Evolutionary conservation across 2,113 vertebrate genomes (phyloP), one percentile per base, ranked within the genome.

Genomic region (Dasyprocta punctata): DNA sequence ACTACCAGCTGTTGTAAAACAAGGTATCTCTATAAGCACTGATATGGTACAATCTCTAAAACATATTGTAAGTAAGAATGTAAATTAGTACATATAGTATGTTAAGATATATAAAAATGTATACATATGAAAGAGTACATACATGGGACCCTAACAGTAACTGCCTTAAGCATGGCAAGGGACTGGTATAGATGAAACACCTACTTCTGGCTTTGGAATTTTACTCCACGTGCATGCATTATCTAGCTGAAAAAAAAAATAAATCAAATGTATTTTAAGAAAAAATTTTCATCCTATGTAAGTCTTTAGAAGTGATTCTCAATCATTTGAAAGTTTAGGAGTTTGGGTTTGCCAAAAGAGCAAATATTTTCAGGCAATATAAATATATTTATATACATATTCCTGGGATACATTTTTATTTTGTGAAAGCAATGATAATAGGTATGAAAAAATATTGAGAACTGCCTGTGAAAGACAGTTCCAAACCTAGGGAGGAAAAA

Each of bases 121-220:
- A 69, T 24, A 67, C 5, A 54, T 49, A 69, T n/a, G 58, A 56
- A 58, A 89, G 38, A 84, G 69, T 36, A 28, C 38, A 30, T 60
- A 10, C 4, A 54, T 22, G 63, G 41, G 49, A 44, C 41, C 71
- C 33, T 86, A 17, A 26, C 6, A 82, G 24, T 49, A 47, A 47
- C 44, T 83, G 22, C 60, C 65, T 65, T 89, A 30, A 94, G 11
- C 4, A n/a, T 84, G 8, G 14, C 75, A 90, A 3, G 13, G n/a
- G 0, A 93, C 58, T 69, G 49, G 22, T 38, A 60, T 38, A 17
- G 36, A 81, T 58, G 52, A 65, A 89, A 96, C 92, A 75, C 3
- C 75, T 82, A 33, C 80, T 90, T 84, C 77, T 61, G n/a, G 6
- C 60, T 96, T 95, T 85, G 54, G 49, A 94, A 85, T 95, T 96